These are phyloP conservation scores for Leiothrix lutea DNA, from an alignment of 2,113 vertebrate genomes.

Conservation along the genomic window DNA sequence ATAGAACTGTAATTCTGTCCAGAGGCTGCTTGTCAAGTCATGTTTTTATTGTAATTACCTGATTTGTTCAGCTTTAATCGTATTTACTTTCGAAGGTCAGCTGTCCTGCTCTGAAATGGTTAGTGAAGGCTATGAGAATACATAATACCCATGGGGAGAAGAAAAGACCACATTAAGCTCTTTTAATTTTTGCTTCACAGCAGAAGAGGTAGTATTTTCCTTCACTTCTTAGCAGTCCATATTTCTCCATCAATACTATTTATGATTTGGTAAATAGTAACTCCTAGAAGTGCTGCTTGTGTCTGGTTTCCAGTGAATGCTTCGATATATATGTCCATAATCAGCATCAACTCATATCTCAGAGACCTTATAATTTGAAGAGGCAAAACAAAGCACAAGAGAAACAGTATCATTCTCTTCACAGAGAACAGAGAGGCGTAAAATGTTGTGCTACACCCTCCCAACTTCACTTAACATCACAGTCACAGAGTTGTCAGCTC, in stretches of 20 bases:
- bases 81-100: conserved; percentile 80
- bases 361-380: not conserved
- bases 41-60: conserved; percentile 81
- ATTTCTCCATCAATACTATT: not conserved
- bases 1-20: conserved; percentile 74
- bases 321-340: not conserved
- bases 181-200: not conserved
- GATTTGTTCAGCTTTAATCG: conserved; percentile 81
- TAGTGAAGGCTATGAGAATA: conserved; percentile 46
- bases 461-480: accelerated
- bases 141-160: conserved; percentile 14
- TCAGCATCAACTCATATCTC: not conserved
- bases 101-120: conserved; percentile 64
- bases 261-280: not conserved
- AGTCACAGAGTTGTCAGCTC: not conserved
- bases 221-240: not conserved
- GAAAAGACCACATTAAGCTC: not conserved
- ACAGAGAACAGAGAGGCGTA: not conserved
- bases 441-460: not conserved
- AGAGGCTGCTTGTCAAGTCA: conserved; percentile 78
- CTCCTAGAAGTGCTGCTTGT: not conserved
- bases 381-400: not conserved
- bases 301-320: not conserved
- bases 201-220: not conserved
- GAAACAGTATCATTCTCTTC: not conserved